Evolutionary conservation across 1,140 invertebrate genomes (phyloP), one percentile per base, ranked within the genome.

Genomic region (Neuroterus valhalla): DNA sequence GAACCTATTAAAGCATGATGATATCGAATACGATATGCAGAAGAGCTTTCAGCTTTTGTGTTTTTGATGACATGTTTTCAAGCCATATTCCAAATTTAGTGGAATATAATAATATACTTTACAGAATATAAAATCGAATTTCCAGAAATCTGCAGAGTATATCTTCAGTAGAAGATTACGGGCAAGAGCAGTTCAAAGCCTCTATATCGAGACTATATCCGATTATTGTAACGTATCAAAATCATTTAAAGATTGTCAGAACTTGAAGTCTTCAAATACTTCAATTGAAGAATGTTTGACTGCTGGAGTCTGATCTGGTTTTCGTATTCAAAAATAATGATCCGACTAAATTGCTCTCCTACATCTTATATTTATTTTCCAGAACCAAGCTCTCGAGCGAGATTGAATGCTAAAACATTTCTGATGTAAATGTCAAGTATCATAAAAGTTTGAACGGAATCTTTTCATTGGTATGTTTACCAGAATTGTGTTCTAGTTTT

Each of bases 41-140:
- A 21, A 55, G 23, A 55, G 50, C 50, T 55, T 55, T 55, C 50
- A 23, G 50, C 50, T 55, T 55, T 55, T 55, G 50, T 55, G 50
- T 23, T 23, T 23, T 55, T 55, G 23, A 55, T 55, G 50, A 55
- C 50, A 55, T 55, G 19, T 23, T 17, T 55, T 55, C 17, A 55
- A 19, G 50, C 23, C 50, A 55, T 55, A 55, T 23, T 55, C 19
- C 21, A 55, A 55, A 55, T 55, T 17, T 3, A 55, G 23, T 55
- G 23, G 50, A 55, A 55, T 55, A 55, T 21, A 21, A 23, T 12
- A 12, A 19, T 23, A 2, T 21, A 55, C 23, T 55, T 55, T 45
- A 4, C 44, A 3, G 11, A 2, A 45, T 14, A 45, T 45, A 14
- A 10, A 2, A 45, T 45, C 8, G 8, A 45, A 45, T 45, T 45